Conservation (phyloP, 2,888 invertebrate species). For the Ichneumoninae sp. region DNA sequence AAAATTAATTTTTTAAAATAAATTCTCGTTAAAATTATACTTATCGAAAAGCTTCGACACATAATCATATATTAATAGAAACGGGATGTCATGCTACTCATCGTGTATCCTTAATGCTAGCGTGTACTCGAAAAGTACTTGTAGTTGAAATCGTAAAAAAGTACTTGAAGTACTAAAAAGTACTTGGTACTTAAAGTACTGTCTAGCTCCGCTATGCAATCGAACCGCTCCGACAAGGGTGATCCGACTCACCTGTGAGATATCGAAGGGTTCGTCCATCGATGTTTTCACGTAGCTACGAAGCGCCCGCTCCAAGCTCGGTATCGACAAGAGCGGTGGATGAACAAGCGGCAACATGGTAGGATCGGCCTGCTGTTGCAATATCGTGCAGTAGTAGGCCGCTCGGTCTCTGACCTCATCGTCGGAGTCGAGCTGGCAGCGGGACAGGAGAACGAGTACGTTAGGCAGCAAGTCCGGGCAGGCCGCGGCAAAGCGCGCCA, state of each 20-base stretch:
- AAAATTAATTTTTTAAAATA: too few species aligned
- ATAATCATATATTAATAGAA: too few species aligned
- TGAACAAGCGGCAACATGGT: conserved; percentile 79
- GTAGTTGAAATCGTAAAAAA: too few species aligned
- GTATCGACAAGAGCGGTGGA: conserved; percentile 86
- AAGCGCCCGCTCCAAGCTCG: conserved; percentile 94
- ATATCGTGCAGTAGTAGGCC: conserved; percentile 96
- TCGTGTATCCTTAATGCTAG: too few species aligned
- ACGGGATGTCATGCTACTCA: too few species aligned
- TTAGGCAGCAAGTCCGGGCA: conserved; percentile 95
- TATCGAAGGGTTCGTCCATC: conserved; percentile 89
- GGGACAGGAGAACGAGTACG: conserved; percentile 91
- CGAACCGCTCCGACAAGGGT: neutral
- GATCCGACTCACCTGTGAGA: conserved; percentile 77
- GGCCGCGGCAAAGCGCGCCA: conserved; percentile 98
- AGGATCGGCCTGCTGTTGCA: conserved; percentile 86
- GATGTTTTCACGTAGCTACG: conserved; percentile 91
- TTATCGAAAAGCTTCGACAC: too few species aligned
- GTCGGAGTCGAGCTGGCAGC: conserved; percentile 98
- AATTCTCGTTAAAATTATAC: too few species aligned
- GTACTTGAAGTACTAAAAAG: too few species aligned
- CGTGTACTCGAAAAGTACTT: too few species aligned
- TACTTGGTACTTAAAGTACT: too few species aligned
- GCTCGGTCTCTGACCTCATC: conserved; percentile 99
- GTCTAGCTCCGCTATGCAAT: neutral